Conservation (phyloP, 1,140 invertebrate genomes). For the Drosophila jambulina region DNA sequence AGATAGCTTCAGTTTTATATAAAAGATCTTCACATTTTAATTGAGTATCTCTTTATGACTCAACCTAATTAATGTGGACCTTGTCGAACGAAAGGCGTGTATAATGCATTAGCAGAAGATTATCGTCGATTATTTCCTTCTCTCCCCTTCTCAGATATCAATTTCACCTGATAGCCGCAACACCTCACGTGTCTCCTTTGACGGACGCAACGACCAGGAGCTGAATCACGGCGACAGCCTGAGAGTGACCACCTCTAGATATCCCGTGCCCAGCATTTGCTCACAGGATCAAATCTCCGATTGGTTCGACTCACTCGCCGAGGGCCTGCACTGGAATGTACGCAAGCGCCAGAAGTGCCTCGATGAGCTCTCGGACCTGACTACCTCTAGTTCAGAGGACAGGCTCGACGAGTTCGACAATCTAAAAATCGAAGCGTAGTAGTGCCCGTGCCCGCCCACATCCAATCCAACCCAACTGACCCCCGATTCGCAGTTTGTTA, state of each 20-base stretch:
- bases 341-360: slow-evolving; percentile 96
- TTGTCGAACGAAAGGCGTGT: not conserved
- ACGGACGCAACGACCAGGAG: slow-evolving; percentile 96
- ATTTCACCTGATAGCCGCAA: slow-evolving; percentile 97
- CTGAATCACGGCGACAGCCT: slow-evolving; percentile 96
- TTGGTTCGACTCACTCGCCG: slow-evolving; percentile 98
- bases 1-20: not conserved
- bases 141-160: slow-evolving; percentile 90
- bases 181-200: slow-evolving; percentile 98
- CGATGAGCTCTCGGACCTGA: slow-evolving; percentile 93
- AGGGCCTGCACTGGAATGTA: slow-evolving; percentile 99
- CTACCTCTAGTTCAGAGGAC: slow-evolving; percentile 92
- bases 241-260: slow-evolving; percentile 97
- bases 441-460: not conserved
- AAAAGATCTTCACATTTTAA: not conserved
- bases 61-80: slow-evolving; percentile 2
- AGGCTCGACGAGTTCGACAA: slow-evolving; percentile 91
- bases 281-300: slow-evolving; percentile 97
- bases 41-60: not conserved
- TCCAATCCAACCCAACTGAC: slow-evolving; percentile 12
- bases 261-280: slow-evolving; percentile 98
- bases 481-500: slow-evolving; percentile 28
- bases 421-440: slow-evolving; percentile 67
- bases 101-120: not conserved
- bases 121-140: not conserved